Percentiles rank a stretch among this genome's conserved stretches.
Evolutionary conservation across 2,113 vertebrate genomes (phyloP).

Genomic region (Indicator indicator): DNA sequence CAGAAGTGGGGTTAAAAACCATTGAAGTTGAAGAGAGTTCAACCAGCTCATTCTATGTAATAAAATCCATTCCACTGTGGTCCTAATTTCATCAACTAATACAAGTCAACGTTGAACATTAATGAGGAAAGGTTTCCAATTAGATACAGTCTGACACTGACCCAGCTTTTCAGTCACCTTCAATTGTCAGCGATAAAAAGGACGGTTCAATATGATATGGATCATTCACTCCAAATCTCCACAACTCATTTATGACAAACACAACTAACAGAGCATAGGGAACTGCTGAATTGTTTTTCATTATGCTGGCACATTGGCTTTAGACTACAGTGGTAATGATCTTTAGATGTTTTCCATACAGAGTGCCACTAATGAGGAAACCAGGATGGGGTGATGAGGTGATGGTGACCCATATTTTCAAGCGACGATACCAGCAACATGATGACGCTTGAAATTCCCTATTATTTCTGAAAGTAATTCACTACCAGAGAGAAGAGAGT

Average conservation of each 20-base stretch:
- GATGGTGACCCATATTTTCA: slow-evolving; percentile 54
- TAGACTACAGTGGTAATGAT: slow-evolving; percentile 84
- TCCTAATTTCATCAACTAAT: slow-evolving; percentile 80
- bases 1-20: slow-evolving; percentile 64
- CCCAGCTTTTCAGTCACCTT: slow-evolving; percentile 84
- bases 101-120: slow-evolving; percentile 76
- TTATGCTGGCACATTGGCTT: slow-evolving; percentile 82
- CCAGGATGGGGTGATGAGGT: slow-evolving; percentile 45
- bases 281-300: slow-evolving; percentile 87
- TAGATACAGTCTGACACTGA: slow-evolving; percentile 77
- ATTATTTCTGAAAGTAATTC: slow-evolving; percentile 66
- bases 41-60: slow-evolving; percentile 66
- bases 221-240: slow-evolving; percentile 85
- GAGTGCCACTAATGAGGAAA: slow-evolving; percentile 80
- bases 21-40: slow-evolving; percentile 65
- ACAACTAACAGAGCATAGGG: slow-evolving; percentile 84
- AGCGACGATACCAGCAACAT: slow-evolving; percentile 48
- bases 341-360: slow-evolving; percentile 79
- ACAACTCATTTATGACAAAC: slow-evolving; percentile 90
- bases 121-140: slow-evolving; percentile 83
- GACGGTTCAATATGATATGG: slow-evolving; percentile 86
- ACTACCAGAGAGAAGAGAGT: not conserved
- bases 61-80: slow-evolving; percentile 75
- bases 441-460: slow-evolving; percentile 50
- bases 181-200: slow-evolving; percentile 84